Conservation (phyloP, 2,113 vertebrate genomes). For the Pelusios castaneus region DNA sequence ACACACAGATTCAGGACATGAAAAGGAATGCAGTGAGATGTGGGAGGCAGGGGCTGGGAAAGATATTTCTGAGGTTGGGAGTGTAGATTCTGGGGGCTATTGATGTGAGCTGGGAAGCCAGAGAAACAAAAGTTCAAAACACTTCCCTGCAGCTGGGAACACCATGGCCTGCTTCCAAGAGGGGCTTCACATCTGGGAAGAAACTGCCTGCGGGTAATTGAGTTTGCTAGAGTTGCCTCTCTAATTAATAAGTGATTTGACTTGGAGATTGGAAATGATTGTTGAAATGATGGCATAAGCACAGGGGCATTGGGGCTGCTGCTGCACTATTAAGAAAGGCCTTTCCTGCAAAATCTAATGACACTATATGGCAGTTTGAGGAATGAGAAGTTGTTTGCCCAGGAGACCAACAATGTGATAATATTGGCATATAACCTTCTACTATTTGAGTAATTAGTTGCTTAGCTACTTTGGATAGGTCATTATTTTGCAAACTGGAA, state of each 20-base stretch:
- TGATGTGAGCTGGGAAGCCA: conserved; percentile 5
- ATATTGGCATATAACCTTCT: conserved; percentile 83
- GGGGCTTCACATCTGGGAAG: conserved; percentile 76
- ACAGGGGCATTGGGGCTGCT: conserved; percentile 64
- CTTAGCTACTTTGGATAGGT: conserved; percentile 84
- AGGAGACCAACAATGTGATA: conserved; percentile 77
- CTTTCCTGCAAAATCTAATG: conserved; percentile 70
- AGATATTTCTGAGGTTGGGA: background rate
- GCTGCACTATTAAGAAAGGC: conserved; percentile 52
- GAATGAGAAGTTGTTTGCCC: conserved; percentile 75
- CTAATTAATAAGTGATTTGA: conserved; percentile 86
- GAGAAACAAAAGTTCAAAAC: conserved; percentile 40
- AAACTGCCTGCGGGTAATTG: conserved; percentile 77
- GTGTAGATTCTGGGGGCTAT: background rate
- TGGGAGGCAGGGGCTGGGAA: background rate
- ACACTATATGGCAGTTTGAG: conserved; percentile 72
- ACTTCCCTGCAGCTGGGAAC: conserved; percentile 55
- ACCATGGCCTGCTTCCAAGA: conserved; percentile 61
- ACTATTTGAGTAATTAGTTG: conserved; percentile 84
- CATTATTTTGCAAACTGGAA: conserved; percentile 86
- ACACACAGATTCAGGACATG: background rate
- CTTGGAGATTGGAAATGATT: conserved; percentile 82
- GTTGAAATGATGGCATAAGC: conserved; percentile 77
- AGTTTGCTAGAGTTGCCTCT: conserved; percentile 78
- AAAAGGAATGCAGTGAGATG: background rate